These are phyloP conservation scores for Sphinx pinastri DNA, from an alignment of 2,888 invertebrate genomes.

Conservation along the genomic window DNA sequence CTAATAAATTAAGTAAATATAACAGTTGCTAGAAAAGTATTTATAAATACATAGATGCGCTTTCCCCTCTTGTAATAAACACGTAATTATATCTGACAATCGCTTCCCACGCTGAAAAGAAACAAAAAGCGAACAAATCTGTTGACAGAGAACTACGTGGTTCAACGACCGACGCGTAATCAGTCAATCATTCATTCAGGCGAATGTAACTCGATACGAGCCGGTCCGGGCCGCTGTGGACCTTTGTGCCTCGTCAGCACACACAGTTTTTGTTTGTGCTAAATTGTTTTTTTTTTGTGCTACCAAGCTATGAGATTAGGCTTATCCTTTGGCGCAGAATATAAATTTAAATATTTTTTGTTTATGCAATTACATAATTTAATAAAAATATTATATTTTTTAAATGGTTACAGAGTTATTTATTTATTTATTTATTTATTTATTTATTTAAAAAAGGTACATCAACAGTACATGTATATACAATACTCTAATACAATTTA, in stretches of 20 bases:
- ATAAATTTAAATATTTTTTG: slow-evolving; percentile 1
- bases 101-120: slow-evolving; percentile 33
- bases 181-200: slow-evolving; percentile 39
- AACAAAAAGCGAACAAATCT: slow-evolving; percentile 31
- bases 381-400: no score
- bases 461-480: no score
- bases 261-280: slow-evolving; percentile 21
- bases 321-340: not conserved
- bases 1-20: not conserved
- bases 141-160: slow-evolving; percentile 35
- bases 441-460: no score
- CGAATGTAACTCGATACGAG: slow-evolving; percentile 28
- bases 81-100: slow-evolving; percentile 25
- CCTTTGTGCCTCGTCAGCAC: slow-evolving; percentile 7
- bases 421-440: no score
- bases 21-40: not conserved
- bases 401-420: no score
- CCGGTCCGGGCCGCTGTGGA: slow-evolving; percentile 23
- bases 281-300: slow-evolving; percentile 7
- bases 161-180: slow-evolving; percentile 36
- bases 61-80: slow-evolving; percentile 12
- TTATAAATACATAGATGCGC: not conserved
- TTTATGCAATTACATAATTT: no score
- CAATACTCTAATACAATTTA: no score
- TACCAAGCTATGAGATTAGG: slow-evolving; percentile 1